These are phyloP conservation scores for Parthenolecanium corni DNA, from an alignment of 2,888 invertebrate genomes.

Conservation along the genomic window DNA sequence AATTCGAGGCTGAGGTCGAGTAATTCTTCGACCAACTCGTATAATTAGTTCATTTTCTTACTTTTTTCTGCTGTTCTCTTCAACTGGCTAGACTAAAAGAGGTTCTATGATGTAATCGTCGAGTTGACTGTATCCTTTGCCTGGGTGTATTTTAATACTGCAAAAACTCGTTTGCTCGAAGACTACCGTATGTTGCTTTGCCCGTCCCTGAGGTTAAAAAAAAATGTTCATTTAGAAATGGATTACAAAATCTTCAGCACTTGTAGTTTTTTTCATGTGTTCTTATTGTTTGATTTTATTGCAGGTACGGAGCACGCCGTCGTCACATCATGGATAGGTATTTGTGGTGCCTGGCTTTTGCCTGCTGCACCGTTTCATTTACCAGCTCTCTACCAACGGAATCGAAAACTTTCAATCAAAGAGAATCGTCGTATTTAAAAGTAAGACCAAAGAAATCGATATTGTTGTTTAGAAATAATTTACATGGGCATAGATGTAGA, in stretches of 20 bases:
- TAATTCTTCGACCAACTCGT: conserved; percentile 1
- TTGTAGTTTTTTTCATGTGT: too few species aligned
- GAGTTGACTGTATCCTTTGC: not conserved
- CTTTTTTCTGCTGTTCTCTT: not conserved
- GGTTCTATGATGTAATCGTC: conserved; percentile 12
- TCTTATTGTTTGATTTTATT: not conserved
- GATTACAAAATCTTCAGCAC: too few species aligned
- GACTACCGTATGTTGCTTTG: too few species aligned
- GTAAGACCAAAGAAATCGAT: too few species aligned
- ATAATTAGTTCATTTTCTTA: conserved; percentile 17
- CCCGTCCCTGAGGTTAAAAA: too few species aligned
- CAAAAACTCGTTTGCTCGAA: conserved; percentile 5
- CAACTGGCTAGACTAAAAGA: conserved; percentile 8
- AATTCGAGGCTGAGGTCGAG: conserved; percentile 10
- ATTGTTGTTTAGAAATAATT: too few species aligned
- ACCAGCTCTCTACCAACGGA: not conserved
- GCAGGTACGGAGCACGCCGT: not conserved
- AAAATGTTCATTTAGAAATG: too few species aligned
- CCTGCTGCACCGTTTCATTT: not conserved
- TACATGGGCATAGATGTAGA: too few species aligned
- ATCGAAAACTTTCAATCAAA: conserved; percentile 2
- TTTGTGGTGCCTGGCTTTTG: not conserved
- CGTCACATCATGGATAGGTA: not conserved
- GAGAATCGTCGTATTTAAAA: conserved; percentile 13
- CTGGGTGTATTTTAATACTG: conserved; percentile 8